phyloP scores from a whole-genome alignment of 2,888 invertebrate genomes.

The Oscheius onirici region DNA sequence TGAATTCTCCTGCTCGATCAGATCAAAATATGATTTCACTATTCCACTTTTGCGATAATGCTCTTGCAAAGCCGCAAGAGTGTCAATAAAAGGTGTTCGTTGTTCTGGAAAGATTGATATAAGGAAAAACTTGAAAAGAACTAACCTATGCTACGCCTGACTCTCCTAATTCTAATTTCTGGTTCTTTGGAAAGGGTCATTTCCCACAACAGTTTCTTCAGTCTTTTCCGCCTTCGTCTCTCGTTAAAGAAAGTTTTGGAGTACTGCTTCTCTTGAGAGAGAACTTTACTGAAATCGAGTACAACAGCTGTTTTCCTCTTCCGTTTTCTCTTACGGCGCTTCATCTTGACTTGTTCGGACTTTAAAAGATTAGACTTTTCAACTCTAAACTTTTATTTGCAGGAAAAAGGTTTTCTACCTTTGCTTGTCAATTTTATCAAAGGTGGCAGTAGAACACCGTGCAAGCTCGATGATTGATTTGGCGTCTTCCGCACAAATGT shows the following conservation, averaged over 20 bases:
- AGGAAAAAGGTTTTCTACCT: neutral
- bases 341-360: neutral
- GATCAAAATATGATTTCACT: constrained; percentile 13
- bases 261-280: neutral
- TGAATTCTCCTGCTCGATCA: neutral
- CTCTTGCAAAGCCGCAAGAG: neutral
- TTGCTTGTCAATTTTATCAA: neutral
- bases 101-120: too few species aligned
- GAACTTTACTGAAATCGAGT: neutral
- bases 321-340: neutral
- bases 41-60: neutral
- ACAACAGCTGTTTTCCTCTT: neutral
- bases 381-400: neutral
- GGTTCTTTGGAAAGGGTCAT: neutral
- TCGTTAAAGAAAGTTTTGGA: neutral
- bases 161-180: neutral
- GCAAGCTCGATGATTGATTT: neutral
- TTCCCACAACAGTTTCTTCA: neutral
- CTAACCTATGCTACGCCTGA: neutral
- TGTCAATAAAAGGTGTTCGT: neutral
- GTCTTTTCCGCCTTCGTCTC: neutral
- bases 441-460: neutral
- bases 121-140: too few species aligned
- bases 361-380: neutral
- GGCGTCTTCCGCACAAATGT: neutral